Evolutionary conservation across 2,888 invertebrate species (phyloP), one percentile per base, ranked within the genome.

Genomic region (Callyntrura sp.): DNA sequence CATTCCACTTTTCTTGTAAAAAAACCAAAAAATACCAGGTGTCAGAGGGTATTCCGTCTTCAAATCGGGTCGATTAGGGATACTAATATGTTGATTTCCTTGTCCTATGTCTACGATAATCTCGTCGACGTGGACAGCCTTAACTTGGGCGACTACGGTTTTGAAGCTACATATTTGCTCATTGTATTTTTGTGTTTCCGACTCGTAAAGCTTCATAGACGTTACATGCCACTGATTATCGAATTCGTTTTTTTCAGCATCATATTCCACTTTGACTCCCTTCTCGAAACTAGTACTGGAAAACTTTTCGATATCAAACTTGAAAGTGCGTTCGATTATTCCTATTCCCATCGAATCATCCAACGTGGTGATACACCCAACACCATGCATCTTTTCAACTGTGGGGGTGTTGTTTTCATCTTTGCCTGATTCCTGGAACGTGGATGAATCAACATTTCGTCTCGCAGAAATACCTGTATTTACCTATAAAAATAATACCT

Each of bases 241-340:
- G 0, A 48, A 45, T n/a, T 11, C n/a, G 23, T 48, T 60, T 12
- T 79, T 70, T 20, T 88, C 79, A 11, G 91, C 93, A 25, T 87
- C 84, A 79, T 90, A 93, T 14, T 90, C 87, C 0, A 93, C 92
- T 43, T 81, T 84, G 35, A 23, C 68, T 1, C 91, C 90, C 43
- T 79, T 73, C 14, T 86, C 55, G 6, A 90, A 90, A 1, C 43
- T 25, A 12, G 51, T 73, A 12, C 60, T 17, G 43, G 88, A 88
- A 76, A 91, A 92, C 9, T 87, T 65, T 0, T 28, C 60, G 43
- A 90, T 90, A 11, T 91, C 79, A 43, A 93, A 92, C n/a, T 73
- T 8, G 70, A 91, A 92, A 11, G 14, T 78, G 8, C 92, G 87
- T 28, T 93, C 92, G 9, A 93, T 92, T 0, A 92, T 82, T 5